Evolutionary conservation across 30 jellyfish, hydroid and myxozoan genomes (phyloP).

Genomic region (Aurelia aurita complex sp. Pacific): DNA sequence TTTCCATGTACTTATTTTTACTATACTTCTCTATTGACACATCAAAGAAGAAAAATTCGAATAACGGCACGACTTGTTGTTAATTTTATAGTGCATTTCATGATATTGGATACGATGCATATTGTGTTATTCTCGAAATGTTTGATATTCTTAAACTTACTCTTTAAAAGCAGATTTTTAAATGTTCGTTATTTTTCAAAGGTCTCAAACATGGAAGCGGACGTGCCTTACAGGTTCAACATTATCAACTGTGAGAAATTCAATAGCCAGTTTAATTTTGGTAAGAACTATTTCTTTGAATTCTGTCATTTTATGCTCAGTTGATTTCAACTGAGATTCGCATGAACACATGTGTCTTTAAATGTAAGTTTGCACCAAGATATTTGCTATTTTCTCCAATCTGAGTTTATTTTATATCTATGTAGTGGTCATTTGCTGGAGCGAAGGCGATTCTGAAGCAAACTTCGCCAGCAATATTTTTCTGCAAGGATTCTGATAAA

Average conservation of each 20-base stretch:
- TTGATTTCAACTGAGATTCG: not conserved
- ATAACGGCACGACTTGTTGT: no score
- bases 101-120: no score
- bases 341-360: not conserved
- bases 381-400: not conserved
- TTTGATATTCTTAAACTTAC: no score
- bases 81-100: no score
- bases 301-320: not conserved
- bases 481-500: no score
- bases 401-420: not conserved
- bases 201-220: slow-evolving; percentile 89
- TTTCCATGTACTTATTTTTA: no score
- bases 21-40: no score
- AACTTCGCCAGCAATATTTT: no score
- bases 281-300: slow-evolving; percentile 45
- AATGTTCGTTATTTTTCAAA: not conserved
- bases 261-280: slow-evolving; percentile 93
- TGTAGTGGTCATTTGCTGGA: not conserved
- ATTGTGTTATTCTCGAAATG: no score
- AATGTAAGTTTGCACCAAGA: not conserved
- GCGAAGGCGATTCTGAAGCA: no score
- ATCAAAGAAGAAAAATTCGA: no score
- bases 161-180: no score
- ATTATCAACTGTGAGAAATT: slow-evolving; percentile 94
- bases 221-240: slow-evolving; percentile 82